Conservation (phyloP, 2,797 vertebrate species). For the Arnoldichthys spilopterus region DNA sequence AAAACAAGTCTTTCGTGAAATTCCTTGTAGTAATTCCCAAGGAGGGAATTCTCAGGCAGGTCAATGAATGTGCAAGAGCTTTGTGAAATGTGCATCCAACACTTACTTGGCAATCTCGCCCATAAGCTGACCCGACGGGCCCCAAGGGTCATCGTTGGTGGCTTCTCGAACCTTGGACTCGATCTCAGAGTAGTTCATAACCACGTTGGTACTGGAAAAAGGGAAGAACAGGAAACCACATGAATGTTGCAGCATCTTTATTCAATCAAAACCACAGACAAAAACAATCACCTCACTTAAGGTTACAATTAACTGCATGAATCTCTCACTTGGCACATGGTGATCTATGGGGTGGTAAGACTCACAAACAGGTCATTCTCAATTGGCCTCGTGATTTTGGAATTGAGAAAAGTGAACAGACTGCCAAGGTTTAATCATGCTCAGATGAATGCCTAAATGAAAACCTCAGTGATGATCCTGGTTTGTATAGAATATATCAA, state of each 20-base stretch:
- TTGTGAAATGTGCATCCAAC: not conserved
- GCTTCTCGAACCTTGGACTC: slow-evolving; percentile 99
- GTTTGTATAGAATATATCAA: slow-evolving; percentile 18
- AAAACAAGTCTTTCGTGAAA: not conserved
- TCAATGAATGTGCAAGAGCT: slow-evolving; percentile 9
- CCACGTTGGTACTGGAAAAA: slow-evolving; percentile 87
- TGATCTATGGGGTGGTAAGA: not conserved
- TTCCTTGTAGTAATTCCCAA: not conserved
- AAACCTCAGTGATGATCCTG: not conserved
- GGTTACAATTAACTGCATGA: slow-evolving; percentile 5
- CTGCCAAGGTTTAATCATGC: slow-evolving; percentile 41
- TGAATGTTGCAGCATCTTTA: not conserved
- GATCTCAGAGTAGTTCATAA: slow-evolving; percentile 94
- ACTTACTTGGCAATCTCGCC: slow-evolving; percentile 96
- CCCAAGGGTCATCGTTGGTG: slow-evolving; percentile 99
- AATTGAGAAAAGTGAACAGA: slow-evolving; percentile 1
- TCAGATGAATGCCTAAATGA: slow-evolving; percentile 33
- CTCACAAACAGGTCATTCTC: not conserved
- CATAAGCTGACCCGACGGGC: slow-evolving; percentile 98
- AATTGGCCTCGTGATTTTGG: slow-evolving; percentile 15
- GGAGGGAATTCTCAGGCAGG: slow-evolving; percentile 1
- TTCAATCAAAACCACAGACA: slow-evolving; percentile 33
- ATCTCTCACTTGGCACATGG: slow-evolving; percentile 18
- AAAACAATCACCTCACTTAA: slow-evolving; percentile 23
- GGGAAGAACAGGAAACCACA: slow-evolving; percentile 56